Conservation (phyloP, 2,888 invertebrate genomes). For the Drosophila parthenogenetica region DNA sequence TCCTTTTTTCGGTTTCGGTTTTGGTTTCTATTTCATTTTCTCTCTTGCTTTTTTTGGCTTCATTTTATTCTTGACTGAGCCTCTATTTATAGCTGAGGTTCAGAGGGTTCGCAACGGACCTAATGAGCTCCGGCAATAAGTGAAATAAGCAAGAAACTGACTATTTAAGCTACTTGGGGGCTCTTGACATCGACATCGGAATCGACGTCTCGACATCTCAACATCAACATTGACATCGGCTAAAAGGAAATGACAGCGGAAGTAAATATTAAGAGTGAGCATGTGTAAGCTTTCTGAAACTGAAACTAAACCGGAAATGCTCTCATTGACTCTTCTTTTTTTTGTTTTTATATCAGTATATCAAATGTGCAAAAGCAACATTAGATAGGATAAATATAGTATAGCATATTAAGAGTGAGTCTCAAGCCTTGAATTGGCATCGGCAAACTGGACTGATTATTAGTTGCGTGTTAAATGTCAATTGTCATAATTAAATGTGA, state of each 20-base stretch:
- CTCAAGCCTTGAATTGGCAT: neutral
- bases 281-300: conserved; percentile 12
- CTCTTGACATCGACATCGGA: conserved; percentile 5
- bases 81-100: conserved; percentile 47
- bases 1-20: neutral
- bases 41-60: neutral
- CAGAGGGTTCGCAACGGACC: conserved; percentile 17
- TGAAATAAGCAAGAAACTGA: conserved; percentile 23
- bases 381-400: conserved; percentile 7
- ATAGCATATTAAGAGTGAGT: conserved; percentile 1
- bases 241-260: conserved; percentile 52
- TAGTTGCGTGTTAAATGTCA: conserved; percentile 70
- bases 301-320: conserved; percentile 49
- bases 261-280: conserved; percentile 40
- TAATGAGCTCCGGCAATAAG: conserved; percentile 46
- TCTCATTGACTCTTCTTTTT: conserved; percentile 24
- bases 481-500: conserved; percentile 74
- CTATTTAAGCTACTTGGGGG: conserved; percentile 40
- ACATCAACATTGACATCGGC: conserved; percentile 1
- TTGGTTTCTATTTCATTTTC: conserved; percentile 4
- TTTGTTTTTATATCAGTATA: conserved; percentile 8
- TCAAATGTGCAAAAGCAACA: conserved; percentile 49
- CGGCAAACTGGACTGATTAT: conserved; percentile 47
- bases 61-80: conserved; percentile 2
- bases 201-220: neutral